A percentile compares a stretch with the other conserved stretches of the same genome.
Conservation (phyloP, 2,888 invertebrate genomes). For the Melinaea marsaeus region DNA sequence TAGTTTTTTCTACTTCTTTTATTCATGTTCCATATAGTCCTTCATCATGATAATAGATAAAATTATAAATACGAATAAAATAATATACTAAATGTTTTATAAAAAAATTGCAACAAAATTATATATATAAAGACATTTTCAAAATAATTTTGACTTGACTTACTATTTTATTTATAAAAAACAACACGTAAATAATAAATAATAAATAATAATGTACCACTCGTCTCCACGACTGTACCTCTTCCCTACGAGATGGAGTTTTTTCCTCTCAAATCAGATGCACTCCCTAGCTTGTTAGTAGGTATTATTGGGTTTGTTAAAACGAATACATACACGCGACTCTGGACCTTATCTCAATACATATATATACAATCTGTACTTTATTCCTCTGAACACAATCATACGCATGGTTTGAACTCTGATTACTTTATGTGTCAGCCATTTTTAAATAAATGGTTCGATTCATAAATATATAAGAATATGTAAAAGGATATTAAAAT, state of each 20-base stretch:
- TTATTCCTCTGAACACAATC: conserved; percentile 21
- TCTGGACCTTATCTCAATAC: conserved; percentile 29
- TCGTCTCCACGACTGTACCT: conserved; percentile 40
- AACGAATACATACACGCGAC: conserved; percentile 30
- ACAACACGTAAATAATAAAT: not conserved
- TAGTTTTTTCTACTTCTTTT: too few relatives aligned
- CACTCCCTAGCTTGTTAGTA: conserved; percentile 63
- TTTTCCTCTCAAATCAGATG: conserved; percentile 61
- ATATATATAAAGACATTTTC: not conserved
- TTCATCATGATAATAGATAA: too few relatives aligned
- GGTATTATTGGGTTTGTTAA: conserved; percentile 38
- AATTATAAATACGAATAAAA: too few relatives aligned
- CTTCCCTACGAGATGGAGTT: conserved; percentile 47
- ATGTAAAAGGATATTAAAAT: too few relatives aligned
- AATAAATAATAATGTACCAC: not conserved
- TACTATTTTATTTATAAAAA: not conserved
- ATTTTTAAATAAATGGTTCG: conserved; percentile 17
- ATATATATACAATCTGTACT: conserved; percentile 18
- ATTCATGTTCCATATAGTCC: too few relatives aligned
- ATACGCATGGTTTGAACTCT: conserved; percentile 31
- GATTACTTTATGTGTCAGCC: conserved; percentile 28
- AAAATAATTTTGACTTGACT: not conserved
- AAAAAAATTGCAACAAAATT: too few relatives aligned
- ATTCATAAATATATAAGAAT: conserved; percentile 1
- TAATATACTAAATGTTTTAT: too few relatives aligned